These are phyloP conservation scores for Sphaerophoria taeniata DNA, from an alignment of 2,888 invertebrate genomes.

Conservation along the genomic window DNA sequence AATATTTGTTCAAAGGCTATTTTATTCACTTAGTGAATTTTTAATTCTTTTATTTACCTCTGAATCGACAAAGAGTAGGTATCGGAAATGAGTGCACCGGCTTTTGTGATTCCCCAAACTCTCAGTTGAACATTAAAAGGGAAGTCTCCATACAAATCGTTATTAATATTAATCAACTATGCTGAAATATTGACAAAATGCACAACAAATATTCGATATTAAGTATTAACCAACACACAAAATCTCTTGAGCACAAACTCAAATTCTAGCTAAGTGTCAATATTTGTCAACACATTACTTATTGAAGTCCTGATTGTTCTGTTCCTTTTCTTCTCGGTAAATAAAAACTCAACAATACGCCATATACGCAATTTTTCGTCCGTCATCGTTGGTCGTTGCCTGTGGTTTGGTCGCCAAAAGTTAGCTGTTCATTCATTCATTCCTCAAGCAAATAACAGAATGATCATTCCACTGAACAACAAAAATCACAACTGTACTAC, in stretches of 20 bases:
- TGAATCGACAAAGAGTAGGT: no score
- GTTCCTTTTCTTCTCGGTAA: conserved; percentile 32
- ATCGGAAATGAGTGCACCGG: no score
- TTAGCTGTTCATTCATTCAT: conserved; percentile 29
- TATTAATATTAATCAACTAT: neutral
- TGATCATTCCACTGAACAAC: conserved; percentile 8
- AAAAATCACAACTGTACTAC: conserved; percentile 28
- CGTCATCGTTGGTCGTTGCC: neutral
- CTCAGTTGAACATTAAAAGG: no score
- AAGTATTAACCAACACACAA: conserved; percentile 9
- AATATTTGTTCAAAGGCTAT: no score
- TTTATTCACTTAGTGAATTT: no score
- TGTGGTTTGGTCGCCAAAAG: conserved; percentile 23
- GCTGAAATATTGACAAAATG: neutral
- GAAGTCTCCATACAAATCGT: neutral
- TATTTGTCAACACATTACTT: conserved; percentile 57
- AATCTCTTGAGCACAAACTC: neutral
- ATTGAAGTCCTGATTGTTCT: conserved; percentile 55
- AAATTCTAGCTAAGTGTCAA: conserved; percentile 32
- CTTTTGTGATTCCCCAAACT: no score
- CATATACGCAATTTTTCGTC: conserved; percentile 65
- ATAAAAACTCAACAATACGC: conserved; percentile 64
- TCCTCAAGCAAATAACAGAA: conserved; percentile 30
- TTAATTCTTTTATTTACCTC: no score
- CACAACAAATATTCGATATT: conserved; percentile 3